phyloP scores from a whole-genome alignment of 2,888 invertebrate genomes.

The Conistra vaccinii region DNA sequence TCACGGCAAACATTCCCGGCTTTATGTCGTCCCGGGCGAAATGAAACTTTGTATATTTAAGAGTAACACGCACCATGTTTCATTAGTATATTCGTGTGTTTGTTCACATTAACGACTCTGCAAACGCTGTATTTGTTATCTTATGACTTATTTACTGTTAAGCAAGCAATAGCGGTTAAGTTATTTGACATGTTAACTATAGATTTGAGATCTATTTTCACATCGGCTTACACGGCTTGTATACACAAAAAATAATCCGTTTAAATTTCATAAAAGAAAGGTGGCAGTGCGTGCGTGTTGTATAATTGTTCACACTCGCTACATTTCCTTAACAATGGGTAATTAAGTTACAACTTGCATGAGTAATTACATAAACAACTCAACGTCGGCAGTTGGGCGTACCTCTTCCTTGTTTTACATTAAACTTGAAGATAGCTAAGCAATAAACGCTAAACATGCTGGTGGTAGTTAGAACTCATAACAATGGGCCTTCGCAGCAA shows the following conservation, averaged over 20 bases:
- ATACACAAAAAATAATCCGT: slow-evolving; percentile 36
- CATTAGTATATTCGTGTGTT: slow-evolving; percentile 73
- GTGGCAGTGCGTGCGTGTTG: slow-evolving; percentile 46
- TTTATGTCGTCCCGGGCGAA: slow-evolving; percentile 68
- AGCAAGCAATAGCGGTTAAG: slow-evolving; percentile 58
- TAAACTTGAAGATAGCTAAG: slow-evolving; percentile 54
- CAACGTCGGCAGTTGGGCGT: slow-evolving; percentile 35
- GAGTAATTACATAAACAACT: slow-evolving; percentile 57
- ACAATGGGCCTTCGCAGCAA: slow-evolving; percentile 67
- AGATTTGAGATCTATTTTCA: slow-evolving; percentile 51
- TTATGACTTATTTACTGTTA: slow-evolving; percentile 73
- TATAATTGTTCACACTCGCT: slow-evolving; percentile 48
- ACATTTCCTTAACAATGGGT: slow-evolving; percentile 49
- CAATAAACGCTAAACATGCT: slow-evolving; percentile 58
- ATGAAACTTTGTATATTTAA: slow-evolving; percentile 70
- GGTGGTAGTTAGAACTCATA: slow-evolving; percentile 60
- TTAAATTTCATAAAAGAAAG: slow-evolving; percentile 43
- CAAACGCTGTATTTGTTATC: slow-evolving; percentile 68
- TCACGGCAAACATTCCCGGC: slow-evolving; percentile 73
- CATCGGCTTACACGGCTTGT: slow-evolving; percentile 34
- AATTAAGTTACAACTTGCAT: slow-evolving; percentile 51
- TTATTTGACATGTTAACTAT: slow-evolving; percentile 51
- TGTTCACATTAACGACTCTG: slow-evolving; percentile 71
- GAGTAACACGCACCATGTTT: slow-evolving; percentile 73
- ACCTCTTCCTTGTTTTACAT: slow-evolving; percentile 38